phyloP scores from a whole-genome alignment of 2,888 invertebrate species.

The Aleiodes leptofemur region DNA sequence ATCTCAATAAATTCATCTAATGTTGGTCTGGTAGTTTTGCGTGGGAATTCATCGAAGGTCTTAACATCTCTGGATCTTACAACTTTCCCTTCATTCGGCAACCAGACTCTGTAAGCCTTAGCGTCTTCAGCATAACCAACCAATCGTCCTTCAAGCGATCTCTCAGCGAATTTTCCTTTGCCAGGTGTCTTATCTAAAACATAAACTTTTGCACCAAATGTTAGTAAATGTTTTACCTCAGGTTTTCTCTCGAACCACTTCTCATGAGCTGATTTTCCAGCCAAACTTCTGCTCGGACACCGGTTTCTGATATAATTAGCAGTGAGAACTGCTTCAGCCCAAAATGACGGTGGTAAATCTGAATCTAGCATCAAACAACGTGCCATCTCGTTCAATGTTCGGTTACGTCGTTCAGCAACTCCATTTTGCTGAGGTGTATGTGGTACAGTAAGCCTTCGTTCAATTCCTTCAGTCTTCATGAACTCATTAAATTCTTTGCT shows the following conservation, averaged over 20 bases:
- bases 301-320: conserved; percentile 34
- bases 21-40: too few relatives aligned
- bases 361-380: conserved; percentile 34
- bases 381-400: conserved; percentile 37
- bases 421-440: conserved; percentile 40
- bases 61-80: conserved; percentile 29
- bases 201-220: conserved; percentile 25
- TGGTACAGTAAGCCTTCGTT: conserved; percentile 22
- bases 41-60: background rate
- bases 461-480: conserved; percentile 20
- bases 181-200: conserved; percentile 18
- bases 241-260: conserved; percentile 18
- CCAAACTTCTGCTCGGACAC: conserved; percentile 22
- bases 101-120: conserved; percentile 40
- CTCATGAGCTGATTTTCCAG: conserved; percentile 23
- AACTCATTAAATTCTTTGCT: conserved; percentile 36
- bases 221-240: background rate
- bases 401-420: conserved; percentile 36
- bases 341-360: conserved; percentile 6
- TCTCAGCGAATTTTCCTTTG: conserved; percentile 35
- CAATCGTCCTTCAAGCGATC: conserved; percentile 35
- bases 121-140: conserved; percentile 33
- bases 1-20: too few relatives aligned
- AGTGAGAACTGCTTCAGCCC: conserved; percentile 32
- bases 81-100: conserved; percentile 20